phyloP scores from a whole-genome alignment of 2,113 vertebrate species.

The Bos taurus region ARS-UCD2.0 NC_037337.1:77627001-77627500 shows the following conservation, averaged over 20 bases:
- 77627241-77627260: background rate
- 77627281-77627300: background rate
- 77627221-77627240: background rate
- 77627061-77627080: slow-evolving; percentile 5
- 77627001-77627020: background rate
- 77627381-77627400: background rate
- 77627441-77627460: slow-evolving; percentile 9
- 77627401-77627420: background rate
- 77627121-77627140: slow-evolving; percentile 11
- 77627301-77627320: slow-evolving; percentile 5
- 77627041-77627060: background rate
- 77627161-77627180: slow-evolving; percentile 11
- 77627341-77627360: slow-evolving; percentile 22
- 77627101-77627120: background rate
- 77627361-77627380: slow-evolving; percentile 6
- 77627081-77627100: background rate
- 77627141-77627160: slow-evolving; percentile 16
- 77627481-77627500: background rate
- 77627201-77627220: slow-evolving; percentile 25
- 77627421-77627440: background rate
- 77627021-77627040: background rate
- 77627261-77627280: background rate
- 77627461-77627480: background rate
- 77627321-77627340: slow-evolving; percentile 28
- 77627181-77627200: slow-evolving; percentile 19